These are phyloP conservation scores for Hyles lineata DNA, from an alignment of 2,888 invertebrate species.

Conservation along the genomic window DNA sequence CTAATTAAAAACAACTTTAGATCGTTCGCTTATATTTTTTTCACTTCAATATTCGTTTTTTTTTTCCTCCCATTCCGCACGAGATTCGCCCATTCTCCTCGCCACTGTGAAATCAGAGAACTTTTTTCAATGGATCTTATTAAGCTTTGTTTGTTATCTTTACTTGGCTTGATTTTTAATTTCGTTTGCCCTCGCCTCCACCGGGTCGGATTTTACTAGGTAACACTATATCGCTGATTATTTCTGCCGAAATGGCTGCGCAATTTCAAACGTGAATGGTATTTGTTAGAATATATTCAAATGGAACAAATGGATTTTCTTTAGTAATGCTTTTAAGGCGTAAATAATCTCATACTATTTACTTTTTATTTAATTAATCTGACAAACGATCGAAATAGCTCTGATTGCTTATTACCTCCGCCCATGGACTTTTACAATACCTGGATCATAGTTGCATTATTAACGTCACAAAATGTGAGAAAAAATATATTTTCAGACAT, in stretches of 20 bases:
- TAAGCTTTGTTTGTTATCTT: conserved; percentile 33
- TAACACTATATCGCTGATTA: conserved; percentile 4
- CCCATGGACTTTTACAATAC: too few relatives aligned
- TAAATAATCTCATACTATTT: too few relatives aligned
- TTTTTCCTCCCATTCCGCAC: conserved; percentile 19
- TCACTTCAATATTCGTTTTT: conserved; percentile 27
- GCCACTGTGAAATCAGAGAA: conserved; percentile 26
- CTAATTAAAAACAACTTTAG: conserved; percentile 65
- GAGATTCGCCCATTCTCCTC: conserved; percentile 23
- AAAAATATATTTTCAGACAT: too few relatives aligned
- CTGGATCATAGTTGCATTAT: too few relatives aligned
- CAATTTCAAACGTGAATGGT: neutral
- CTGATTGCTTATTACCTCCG: too few relatives aligned
- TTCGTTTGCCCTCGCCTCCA: conserved; percentile 24
- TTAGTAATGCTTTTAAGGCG: neutral
- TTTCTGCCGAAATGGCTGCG: neutral
- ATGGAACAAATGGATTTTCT: neutral
- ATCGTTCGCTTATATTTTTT: conserved; percentile 31
- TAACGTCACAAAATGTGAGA: too few relatives aligned
- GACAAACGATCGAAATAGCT: too few relatives aligned
- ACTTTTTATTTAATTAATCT: too few relatives aligned
- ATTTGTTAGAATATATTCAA: neutral
- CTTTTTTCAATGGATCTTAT: conserved; percentile 29
- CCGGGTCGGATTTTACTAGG: neutral
- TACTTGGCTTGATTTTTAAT: conserved; percentile 31